Conservation (phyloP, 2,888 invertebrate species). For the Ephialtes manifestator region DNA sequence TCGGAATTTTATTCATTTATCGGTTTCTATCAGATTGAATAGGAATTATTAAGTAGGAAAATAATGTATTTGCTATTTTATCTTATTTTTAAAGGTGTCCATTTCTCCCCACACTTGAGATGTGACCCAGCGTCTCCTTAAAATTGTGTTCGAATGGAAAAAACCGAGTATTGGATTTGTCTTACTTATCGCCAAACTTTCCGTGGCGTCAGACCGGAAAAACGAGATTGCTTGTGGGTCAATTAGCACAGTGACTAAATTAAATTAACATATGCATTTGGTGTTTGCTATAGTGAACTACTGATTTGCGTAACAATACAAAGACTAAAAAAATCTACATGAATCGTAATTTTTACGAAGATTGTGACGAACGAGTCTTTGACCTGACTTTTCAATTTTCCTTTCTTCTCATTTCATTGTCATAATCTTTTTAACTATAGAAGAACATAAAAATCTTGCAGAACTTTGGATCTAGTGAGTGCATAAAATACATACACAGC, state of each 20-base stretch:
- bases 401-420: not conserved
- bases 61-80: too few species aligned
- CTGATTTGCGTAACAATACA: not conserved
- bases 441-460: not conserved
- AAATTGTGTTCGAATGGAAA: too few species aligned
- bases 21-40: too few species aligned
- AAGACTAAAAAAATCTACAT: too few species aligned
- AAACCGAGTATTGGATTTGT: not conserved
- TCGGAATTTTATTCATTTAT: too few species aligned
- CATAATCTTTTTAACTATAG: not conserved
- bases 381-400: not conserved
- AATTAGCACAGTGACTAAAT: not conserved
- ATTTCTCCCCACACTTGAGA: too few species aligned
- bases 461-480: not conserved
- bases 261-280: not conserved
- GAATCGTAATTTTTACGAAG: too few species aligned
- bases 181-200: not conserved
- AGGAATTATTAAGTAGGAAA: too few species aligned
- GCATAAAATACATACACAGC: constrained; percentile 6
- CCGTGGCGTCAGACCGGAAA: not conserved
- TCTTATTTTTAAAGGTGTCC: too few species aligned
- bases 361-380: not conserved
- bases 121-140: too few species aligned
- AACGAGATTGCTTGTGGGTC: not conserved
- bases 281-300: not conserved